phyloP scores from a whole-genome alignment of 2,113 vertebrate species.

The Scomber colias region DNA sequence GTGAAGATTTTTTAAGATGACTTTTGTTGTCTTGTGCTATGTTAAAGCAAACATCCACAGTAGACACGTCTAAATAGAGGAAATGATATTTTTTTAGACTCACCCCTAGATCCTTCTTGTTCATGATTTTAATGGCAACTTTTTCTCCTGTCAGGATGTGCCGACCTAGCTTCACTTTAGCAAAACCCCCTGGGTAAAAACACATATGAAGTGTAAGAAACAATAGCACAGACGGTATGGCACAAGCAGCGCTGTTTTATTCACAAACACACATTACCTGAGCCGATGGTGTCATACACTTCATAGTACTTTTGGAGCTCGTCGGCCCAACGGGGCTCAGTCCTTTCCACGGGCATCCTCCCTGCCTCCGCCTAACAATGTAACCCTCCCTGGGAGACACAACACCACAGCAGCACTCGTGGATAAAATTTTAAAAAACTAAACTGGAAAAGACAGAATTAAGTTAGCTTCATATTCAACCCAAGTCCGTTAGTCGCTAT shows the following conservation, averaged over 20 bases:
- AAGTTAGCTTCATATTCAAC: rapidly evolving
- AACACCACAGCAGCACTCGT: background rate
- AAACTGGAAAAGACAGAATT: background rate
- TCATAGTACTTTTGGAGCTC: slow-evolving; percentile 84
- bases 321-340: slow-evolving; percentile 63
- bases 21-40: no score
- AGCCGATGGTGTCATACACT: slow-evolving; percentile 86
- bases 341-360: slow-evolving; percentile 82
- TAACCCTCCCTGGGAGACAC: slow-evolving; percentile 1
- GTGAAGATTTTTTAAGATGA: no score
- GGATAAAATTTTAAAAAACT: background rate
- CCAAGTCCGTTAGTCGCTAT: background rate
- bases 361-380: slow-evolving; percentile 9
- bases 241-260: no score
- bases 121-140: slow-evolving; percentile 97
- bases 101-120: slow-evolving; percentile 94
- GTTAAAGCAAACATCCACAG: no score
- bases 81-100: slow-evolving; percentile 17
- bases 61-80: no score
- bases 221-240: background rate
- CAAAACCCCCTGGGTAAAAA: slow-evolving; percentile 90
- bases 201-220: background rate
- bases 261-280: slow-evolving; percentile 71
- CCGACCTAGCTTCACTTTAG: slow-evolving; percentile 93
- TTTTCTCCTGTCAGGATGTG: slow-evolving; percentile 94